These are phyloP conservation scores for Protobothrops flavoviridis DNA, from an alignment of 2,113 vertebrate genomes.

Conservation along the genomic window DNA sequence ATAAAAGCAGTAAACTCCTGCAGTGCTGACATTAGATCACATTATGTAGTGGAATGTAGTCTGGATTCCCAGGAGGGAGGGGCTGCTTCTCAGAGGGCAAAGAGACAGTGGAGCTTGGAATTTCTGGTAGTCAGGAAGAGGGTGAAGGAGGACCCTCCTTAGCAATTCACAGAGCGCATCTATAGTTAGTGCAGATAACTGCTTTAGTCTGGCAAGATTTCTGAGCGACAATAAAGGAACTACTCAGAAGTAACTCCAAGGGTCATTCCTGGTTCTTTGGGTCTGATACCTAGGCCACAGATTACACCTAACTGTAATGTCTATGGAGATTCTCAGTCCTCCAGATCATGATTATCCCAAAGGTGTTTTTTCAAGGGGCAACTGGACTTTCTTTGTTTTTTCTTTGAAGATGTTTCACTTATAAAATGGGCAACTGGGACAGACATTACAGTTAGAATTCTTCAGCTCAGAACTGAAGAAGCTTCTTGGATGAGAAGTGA, in stretches of 20 bases:
- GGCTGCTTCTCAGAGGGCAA: neutral
- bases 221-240: neutral
- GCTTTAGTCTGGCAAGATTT: neutral
- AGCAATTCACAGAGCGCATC: neutral
- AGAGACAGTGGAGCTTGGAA: neutral
- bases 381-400: neutral
- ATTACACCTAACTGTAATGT: neutral
- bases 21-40: neutral
- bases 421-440: neutral
- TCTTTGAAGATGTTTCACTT: neutral
- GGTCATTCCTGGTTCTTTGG: too few relatives aligned
- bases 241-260: too few relatives aligned
- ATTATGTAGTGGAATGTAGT: neutral
- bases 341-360: neutral
- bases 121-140: neutral
- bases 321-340: neutral
- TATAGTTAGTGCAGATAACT: neutral
- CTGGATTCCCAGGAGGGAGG: neutral
- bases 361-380: neutral
- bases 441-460: neutral
- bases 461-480: neutral
- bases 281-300: neutral
- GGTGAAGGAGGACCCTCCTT: neutral
- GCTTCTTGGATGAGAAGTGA: neutral
- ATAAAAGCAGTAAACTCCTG: neutral